These are phyloP conservation scores for Lutraria rhynchaena DNA, from an alignment of 1,140 invertebrate species.

Conservation along the genomic window DNA sequence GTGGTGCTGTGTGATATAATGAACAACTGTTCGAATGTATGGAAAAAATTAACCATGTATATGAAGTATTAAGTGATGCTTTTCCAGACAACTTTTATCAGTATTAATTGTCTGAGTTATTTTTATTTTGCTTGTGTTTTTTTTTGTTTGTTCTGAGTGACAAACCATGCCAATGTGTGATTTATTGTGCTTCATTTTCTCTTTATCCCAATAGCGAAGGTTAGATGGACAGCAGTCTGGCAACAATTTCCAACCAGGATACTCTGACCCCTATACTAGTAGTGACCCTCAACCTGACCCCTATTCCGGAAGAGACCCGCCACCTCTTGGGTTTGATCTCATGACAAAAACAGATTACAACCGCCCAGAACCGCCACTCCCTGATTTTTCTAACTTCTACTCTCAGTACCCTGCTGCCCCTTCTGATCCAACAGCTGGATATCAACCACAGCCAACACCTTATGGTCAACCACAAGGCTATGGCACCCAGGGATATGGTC, in stretches of 20 bases:
- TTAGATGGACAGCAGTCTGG: slow-evolving; percentile 27
- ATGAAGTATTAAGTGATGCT: background rate
- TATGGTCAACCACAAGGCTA: slow-evolving; percentile 11
- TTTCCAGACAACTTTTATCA: no score
- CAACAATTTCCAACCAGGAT: background rate
- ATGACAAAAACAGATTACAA: slow-evolving; percentile 47
- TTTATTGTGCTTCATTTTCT: slow-evolving; percentile 23
- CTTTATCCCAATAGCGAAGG: slow-evolving; percentile 19
- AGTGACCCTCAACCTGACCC: slow-evolving; percentile 25
- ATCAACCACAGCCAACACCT: slow-evolving; percentile 4
- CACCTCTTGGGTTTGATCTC: slow-evolving; percentile 53
- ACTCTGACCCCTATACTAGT: background rate
- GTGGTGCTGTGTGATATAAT: no score
- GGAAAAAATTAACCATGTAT: background rate
- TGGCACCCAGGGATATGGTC: slow-evolving; percentile 4
- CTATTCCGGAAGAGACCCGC: slow-evolving; percentile 30
- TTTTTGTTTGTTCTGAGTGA: slow-evolving; percentile 4
- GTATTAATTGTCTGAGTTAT: no score
- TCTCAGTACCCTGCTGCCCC: slow-evolving; percentile 1
- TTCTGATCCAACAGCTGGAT: background rate
- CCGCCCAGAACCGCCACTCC: background rate
- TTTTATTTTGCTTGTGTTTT: no score
- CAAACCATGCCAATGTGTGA: slow-evolving; percentile 4
- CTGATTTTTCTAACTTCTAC: slow-evolving; percentile 32
- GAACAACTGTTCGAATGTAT: background rate